These are phyloP conservation scores for Orestias chungarensis DNA, from an alignment of 2,797 vertebrate species.

Conservation along the genomic window DNA sequence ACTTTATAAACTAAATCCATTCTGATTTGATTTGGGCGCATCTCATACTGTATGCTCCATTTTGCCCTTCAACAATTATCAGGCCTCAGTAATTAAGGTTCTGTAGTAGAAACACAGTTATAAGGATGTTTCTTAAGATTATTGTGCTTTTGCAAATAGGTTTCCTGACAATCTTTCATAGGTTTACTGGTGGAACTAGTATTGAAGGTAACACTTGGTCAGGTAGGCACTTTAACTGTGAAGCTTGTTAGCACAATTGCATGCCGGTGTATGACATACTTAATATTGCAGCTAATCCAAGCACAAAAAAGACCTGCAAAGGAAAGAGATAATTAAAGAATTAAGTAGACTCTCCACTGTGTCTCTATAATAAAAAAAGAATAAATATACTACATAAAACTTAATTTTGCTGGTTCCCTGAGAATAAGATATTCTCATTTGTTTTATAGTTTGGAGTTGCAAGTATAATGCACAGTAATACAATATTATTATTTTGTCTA, in stretches of 20 bases:
- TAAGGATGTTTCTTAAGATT: not conserved
- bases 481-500: not conserved
- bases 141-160: not conserved
- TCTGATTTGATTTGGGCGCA: not conserved
- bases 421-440: not conserved
- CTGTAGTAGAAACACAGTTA: not conserved
- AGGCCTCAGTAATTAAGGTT: not conserved
- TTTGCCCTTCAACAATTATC: not conserved
- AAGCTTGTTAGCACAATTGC: not conserved
- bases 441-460: conserved; percentile 2
- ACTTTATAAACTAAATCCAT: too few species aligned
- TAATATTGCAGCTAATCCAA: not conserved
- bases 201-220: not conserved
- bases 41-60: not conserved
- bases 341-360: too few species aligned
- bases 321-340: not conserved
- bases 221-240: not conserved
- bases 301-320: not conserved
- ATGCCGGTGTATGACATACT: conserved; percentile 1
- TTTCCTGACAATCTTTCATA: not conserved
- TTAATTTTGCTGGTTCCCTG: conserved; percentile 12
- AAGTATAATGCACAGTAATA: not conserved
- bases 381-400: not conserved
- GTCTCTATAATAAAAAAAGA: not conserved
- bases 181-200: not conserved